Evolutionary conservation across 2,888 invertebrate genomes (phyloP).

Genomic region (Drosophila macrothrix): DNA sequence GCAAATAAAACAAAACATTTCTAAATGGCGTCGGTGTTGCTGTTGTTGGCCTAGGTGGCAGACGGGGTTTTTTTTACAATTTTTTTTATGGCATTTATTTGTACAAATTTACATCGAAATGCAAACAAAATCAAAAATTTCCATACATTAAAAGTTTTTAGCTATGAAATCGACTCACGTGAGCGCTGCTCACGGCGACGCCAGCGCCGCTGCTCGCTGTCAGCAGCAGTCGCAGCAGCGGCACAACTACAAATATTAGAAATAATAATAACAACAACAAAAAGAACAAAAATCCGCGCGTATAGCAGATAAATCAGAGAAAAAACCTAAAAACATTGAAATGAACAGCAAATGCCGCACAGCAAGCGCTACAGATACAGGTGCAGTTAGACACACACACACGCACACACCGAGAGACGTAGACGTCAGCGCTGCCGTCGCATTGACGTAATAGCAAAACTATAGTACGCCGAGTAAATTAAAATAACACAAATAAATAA

Average conservation of each 20-base stretch:
- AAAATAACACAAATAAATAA: slow-evolving; percentile 78
- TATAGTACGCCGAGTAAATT: slow-evolving; percentile 71
- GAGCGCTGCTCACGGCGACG: slow-evolving; percentile 65
- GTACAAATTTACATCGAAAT: slow-evolving; percentile 71
- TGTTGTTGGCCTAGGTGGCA: background rate
- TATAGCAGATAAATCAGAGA: slow-evolving; percentile 74
- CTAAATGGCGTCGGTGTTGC: slow-evolving; percentile 17
- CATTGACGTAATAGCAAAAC: slow-evolving; percentile 79
- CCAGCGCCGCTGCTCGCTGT: slow-evolving; percentile 23
- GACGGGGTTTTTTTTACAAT: background rate
- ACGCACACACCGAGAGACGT: slow-evolving; percentile 33
- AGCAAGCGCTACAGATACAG: slow-evolving; percentile 22
- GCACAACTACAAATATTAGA: slow-evolving; percentile 58
- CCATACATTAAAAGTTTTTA: slow-evolving; percentile 78
- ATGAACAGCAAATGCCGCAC: slow-evolving; percentile 63
- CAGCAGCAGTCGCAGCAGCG: slow-evolving; percentile 14
- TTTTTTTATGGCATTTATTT: slow-evolving; percentile 62
- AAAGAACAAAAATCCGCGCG: slow-evolving; percentile 36
- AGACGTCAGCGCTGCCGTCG: slow-evolving; percentile 72
- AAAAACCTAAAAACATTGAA: slow-evolving; percentile 77
- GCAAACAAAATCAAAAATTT: slow-evolving; percentile 57
- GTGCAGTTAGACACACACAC: slow-evolving; percentile 31
- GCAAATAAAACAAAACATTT: slow-evolving; percentile 57
- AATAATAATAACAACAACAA: slow-evolving; percentile 54
- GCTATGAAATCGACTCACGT: slow-evolving; percentile 73